Evolutionary conservation across 2,797 vertebrate species (phyloP), one percentile per base, ranked within the genome.

Genomic region (Simalia tracyae): DNA sequence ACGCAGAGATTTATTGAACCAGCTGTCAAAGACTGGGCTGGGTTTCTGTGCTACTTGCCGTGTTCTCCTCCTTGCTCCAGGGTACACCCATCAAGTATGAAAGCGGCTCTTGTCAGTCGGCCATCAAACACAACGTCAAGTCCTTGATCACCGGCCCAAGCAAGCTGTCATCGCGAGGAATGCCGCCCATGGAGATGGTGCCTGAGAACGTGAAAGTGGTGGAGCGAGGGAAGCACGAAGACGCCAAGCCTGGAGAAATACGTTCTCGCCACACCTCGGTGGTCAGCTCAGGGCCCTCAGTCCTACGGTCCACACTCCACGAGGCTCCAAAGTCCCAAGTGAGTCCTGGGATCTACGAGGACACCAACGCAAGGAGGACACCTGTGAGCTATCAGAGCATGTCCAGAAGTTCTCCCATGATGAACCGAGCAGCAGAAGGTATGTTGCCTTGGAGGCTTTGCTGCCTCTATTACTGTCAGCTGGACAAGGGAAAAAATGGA

Each of bases 71-170:
- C 15, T 46, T 17, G 2, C 91, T 90, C 36, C 94, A 98, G 98
- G 98, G 98, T 50, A 98, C 98, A 90, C 98, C 97, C 89, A 95
- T 98, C 96, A 98, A 98, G 94, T 98, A 97, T 92, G 98, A 99
- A 97, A 98, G 98, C 94, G 98, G 97, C 91, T 95, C 98, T 94
- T 96, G 98, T 95, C 99, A 99, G 94, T 97, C 99, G 15, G 97
- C 98, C 92, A 99, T 99, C 97, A 99, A 99, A 97, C 99, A 99
- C 97, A 99, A 99, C 46, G 99, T 99, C 95, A 99, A 99, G 97
- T 99, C 99, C 86, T 97, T 99, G 89, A 99, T 99, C 97, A 99
- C 99, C 90, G 99, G 98, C 95, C 98, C 99, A 68, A 97, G 97
- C 95, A 99, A 99, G 96, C 97, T 98, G 66, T 95, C 42, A 42